phyloP scores from a whole-genome alignment of 2,113 vertebrate species.

The Salvelinus namaycush region DNA sequence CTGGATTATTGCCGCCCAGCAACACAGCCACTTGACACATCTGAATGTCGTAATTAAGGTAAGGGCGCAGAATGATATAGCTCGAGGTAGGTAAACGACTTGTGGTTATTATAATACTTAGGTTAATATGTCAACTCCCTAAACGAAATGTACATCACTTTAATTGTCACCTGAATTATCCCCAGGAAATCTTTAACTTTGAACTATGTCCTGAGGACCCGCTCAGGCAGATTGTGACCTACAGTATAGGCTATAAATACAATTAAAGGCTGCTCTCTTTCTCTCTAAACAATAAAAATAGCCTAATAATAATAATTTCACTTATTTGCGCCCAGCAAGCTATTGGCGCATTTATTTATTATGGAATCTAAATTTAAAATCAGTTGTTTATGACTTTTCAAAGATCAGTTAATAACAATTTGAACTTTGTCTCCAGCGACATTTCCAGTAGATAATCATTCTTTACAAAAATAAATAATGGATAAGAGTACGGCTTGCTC shows the following conservation, averaged over 20 bases:
- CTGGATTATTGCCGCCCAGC: conserved; percentile 76
- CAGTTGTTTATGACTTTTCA: not conserved
- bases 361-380: not conserved
- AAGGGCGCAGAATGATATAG: conserved; percentile 48
- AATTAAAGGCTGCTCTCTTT: not conserved
- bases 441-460: not conserved
- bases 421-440: not conserved
- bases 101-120: not conserved
- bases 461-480: not conserved
- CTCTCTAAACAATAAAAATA: not conserved
- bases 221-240: conserved; percentile 1
- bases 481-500: not conserved
- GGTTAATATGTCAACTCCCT: not conserved
- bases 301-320: not conserved
- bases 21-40: conserved; percentile 77
- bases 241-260: not conserved
- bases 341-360: not conserved
- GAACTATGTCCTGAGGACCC: conserved; percentile 27
- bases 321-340: not conserved
- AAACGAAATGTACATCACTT: not conserved
- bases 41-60: conserved; percentile 81
- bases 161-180: not conserved
- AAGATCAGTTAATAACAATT: not conserved
- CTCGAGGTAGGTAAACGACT: not conserved
- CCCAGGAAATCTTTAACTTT: conserved; percentile 50